These are phyloP conservation scores for Anastatus disparis DNA, from an alignment of 1,140 invertebrate species.

Conservation along the genomic window DNA sequence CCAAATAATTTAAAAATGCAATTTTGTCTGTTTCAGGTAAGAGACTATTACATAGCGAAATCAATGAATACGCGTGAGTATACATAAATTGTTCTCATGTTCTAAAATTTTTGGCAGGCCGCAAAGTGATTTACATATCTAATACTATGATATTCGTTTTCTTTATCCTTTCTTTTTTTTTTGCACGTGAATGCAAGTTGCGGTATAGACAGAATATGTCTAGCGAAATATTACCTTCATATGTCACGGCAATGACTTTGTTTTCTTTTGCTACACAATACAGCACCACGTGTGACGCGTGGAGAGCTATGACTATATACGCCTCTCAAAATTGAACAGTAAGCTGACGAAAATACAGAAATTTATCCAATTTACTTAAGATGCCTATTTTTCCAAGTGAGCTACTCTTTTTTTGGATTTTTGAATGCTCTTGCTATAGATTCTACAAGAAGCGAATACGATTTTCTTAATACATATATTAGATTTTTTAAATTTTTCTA, in stretches of 20 bases:
- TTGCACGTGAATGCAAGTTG: neutral
- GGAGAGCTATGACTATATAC: neutral
- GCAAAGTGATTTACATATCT: too few relatives aligned
- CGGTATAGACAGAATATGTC: slow-evolving; percentile 1
- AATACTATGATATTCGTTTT: neutral
- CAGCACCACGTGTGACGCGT: slow-evolving; percentile 51
- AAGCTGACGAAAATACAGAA: neutral
- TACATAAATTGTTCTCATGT: too few relatives aligned
- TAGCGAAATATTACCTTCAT: slow-evolving; percentile 58
- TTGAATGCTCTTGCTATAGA: too few relatives aligned
- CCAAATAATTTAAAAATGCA: neutral
- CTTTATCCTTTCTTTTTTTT: neutral
- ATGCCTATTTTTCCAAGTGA: slow-evolving; percentile 10
- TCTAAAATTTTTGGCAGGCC: too few relatives aligned
- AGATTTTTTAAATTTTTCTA: too few relatives aligned
- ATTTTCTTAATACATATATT: too few relatives aligned
- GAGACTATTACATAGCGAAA: neutral
- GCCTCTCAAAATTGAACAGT: neutral
- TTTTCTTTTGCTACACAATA: slow-evolving; percentile 63
- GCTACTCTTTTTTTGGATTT: too few relatives aligned
- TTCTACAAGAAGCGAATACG: too few relatives aligned
- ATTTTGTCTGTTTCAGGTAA: slow-evolving; percentile 17
- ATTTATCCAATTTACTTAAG: slow-evolving; percentile 1
- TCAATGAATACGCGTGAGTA: slow-evolving; percentile 6
- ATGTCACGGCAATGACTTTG: slow-evolving; percentile 64